Conservation (phyloP, 2,113 vertebrate genomes). For the Scatophagus argus region DNA sequence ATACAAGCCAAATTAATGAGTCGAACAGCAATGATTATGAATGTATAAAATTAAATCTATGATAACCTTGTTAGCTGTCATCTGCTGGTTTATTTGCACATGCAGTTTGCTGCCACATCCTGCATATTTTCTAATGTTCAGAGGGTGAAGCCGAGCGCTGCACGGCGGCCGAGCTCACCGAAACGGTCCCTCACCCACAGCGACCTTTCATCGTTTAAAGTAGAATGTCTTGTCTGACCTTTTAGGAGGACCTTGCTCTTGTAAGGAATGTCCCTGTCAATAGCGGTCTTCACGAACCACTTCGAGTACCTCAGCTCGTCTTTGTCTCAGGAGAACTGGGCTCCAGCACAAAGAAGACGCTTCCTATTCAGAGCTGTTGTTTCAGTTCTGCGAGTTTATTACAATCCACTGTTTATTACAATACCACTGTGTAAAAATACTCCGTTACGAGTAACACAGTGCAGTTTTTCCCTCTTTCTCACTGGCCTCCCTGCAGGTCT, state of each 20-base stretch:
- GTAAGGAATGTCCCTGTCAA: slow-evolving; percentile 74
- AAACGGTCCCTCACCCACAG: slow-evolving; percentile 39
- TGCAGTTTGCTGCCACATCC: not conserved
- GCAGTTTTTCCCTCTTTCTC: no score
- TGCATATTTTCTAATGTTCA: not conserved
- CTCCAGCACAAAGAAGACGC: not conserved
- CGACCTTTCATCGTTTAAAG: slow-evolving; percentile 53
- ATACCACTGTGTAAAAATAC: no score
- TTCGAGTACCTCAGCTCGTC: slow-evolving; percentile 52
- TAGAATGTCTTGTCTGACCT: slow-evolving; percentile 69
- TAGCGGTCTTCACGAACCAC: slow-evolving; percentile 76
- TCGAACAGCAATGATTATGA: not conserved
- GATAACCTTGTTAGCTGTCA: not conserved
- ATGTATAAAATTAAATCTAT: not conserved
- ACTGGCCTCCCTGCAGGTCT: no score
- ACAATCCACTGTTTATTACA: no score
- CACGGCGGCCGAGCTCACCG: slow-evolving; percentile 3
- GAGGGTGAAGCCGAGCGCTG: not conserved
- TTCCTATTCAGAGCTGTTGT: not conserved
- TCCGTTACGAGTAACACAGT: no score
- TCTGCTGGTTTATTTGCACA: not conserved
- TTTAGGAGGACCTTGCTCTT: slow-evolving; percentile 62
- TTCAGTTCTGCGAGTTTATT: not conserved
- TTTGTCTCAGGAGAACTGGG: slow-evolving; percentile 15
- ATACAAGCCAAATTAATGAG: not conserved